Base-by-base conservation (phyloP, 2,797 vertebrate species). In the Rhincodon typus region DNA sequence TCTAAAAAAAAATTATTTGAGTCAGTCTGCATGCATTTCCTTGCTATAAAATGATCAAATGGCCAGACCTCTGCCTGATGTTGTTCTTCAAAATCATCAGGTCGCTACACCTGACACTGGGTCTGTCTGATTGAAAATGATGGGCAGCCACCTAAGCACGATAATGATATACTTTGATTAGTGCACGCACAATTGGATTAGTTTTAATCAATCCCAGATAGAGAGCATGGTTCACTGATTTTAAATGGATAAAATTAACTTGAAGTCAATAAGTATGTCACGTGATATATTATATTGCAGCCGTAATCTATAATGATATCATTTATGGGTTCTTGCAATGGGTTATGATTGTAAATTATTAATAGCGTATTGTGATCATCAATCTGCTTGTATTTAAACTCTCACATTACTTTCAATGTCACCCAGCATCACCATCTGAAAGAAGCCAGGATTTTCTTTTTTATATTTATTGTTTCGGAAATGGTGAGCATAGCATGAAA, bases 331-430 rank as follows among this genome's bases (percentile, higher is more conserved):
- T 42, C 38, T 93, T n/a, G 62, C 62, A 69, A 42, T 93, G 42
- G 30, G 38, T 94, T 94, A 74, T 94, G 69, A 72, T 94, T 94
- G 69, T 50, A 53, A 94, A 94, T 70, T 70, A 94, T 94, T 94
- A 70, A 70, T 94, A 74, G 38, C 19, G 42, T 50, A 94, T 34
- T 74, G 67, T 72, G 69, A 13, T 4, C 69, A 69, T 74, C 42
- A 72, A 94, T 74, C 66, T 38, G n/a, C 34, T 94, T 94, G 50
- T 74, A 94, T 74, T 94, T 70, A 94, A 94, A 94, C 27, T 94
- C 67, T 17, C 67, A 53, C 94, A 72, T 42, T 93, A 69, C n/a
- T 69, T 93, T 93, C 90, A 93, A 93, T 42, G 90, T 93, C 62
- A 93, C 23, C 62, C 8, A 93, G 25, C 90, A 93, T 69, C 62